phyloP scores from a whole-genome alignment of 2,888 invertebrate species.

The Podotricha telesiphe region DNA sequence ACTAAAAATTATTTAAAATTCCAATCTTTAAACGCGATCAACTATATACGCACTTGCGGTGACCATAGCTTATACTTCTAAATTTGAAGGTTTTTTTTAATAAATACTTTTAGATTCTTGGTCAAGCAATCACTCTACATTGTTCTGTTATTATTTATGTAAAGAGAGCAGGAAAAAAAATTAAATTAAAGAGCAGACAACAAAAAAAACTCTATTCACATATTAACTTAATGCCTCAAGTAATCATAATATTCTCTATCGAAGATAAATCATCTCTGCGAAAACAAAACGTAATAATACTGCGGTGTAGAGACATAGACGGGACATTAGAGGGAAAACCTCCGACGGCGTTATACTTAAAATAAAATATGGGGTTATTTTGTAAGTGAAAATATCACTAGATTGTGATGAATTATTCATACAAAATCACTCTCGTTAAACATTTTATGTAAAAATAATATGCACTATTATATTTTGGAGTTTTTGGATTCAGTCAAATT shows the following conservation, averaged over 20 bases:
- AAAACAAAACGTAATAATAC: constrained; percentile 38
- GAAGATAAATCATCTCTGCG: constrained; percentile 34
- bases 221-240: constrained; percentile 1
- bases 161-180: no score
- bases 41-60: no score
- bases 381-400: constrained; percentile 23
- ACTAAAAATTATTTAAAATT: no score
- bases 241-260: constrained; percentile 17
- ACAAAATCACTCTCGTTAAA: constrained; percentile 13
- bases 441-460: not conserved
- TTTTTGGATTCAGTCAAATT: not conserved
- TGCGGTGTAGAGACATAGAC: constrained; percentile 12
- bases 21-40: no score
- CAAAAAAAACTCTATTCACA: not conserved
- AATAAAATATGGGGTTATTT: constrained; percentile 26
- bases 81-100: no score
- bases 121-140: no score
- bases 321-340: constrained; percentile 28
- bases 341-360: constrained; percentile 18
- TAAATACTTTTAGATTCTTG: no score
- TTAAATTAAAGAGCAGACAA: no score
- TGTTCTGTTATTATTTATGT: no score
- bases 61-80: no score
- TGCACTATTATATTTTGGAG: not conserved
- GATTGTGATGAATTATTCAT: constrained; percentile 22